Percentiles rank a stretch among this genome's conserved stretches.
phyloP scores from a whole-genome alignment of 2,797 vertebrate species.

The Paratrypauchen microcephalus region DNA sequence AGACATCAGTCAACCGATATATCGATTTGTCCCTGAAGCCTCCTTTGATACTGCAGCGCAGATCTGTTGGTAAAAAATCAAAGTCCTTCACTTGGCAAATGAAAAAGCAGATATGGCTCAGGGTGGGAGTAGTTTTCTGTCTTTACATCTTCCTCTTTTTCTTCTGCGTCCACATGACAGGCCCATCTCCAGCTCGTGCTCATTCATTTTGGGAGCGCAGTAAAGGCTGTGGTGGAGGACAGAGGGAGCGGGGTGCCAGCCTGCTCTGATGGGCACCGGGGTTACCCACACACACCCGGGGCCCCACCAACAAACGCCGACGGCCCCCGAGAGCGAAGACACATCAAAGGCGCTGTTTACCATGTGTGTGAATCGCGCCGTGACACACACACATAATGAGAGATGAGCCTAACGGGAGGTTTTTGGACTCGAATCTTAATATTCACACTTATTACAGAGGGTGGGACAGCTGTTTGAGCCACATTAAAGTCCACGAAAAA shows the following conservation, averaged over 20 bases:
- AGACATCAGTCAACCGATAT: too few relatives aligned
- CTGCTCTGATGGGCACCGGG: constrained; percentile 70
- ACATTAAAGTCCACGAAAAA: background rate
- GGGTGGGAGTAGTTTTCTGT: background rate
- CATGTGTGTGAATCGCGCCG: constrained; percentile 37
- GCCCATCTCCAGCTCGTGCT: constrained; percentile 51
- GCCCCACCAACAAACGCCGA: constrained; percentile 75
- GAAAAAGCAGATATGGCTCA: background rate
- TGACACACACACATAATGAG: constrained; percentile 54
- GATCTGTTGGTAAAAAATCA: too few relatives aligned
- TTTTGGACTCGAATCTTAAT: constrained; percentile 12
- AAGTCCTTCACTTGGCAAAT: too few relatives aligned
- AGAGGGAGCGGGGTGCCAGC: constrained; percentile 78
- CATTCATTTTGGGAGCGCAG: constrained; percentile 82
- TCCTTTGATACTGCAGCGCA: too few relatives aligned
- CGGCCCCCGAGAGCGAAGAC: constrained; percentile 45
- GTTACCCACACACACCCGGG: constrained; percentile 74
- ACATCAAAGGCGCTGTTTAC: constrained; percentile 58
- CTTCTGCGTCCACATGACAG: constrained; percentile 15
- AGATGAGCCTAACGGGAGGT: constrained; percentile 41
- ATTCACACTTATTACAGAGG: background rate
- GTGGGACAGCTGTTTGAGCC: background rate
- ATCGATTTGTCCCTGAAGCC: too few relatives aligned
- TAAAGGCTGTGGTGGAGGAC: constrained; percentile 78
- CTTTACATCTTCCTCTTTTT: background rate